A percentile compares a stretch with the other conserved stretches of the same genome.
phyloP scores from a whole-genome alignment of 2,113 vertebrate species.

The Thamnophis sirtalis region DNA sequence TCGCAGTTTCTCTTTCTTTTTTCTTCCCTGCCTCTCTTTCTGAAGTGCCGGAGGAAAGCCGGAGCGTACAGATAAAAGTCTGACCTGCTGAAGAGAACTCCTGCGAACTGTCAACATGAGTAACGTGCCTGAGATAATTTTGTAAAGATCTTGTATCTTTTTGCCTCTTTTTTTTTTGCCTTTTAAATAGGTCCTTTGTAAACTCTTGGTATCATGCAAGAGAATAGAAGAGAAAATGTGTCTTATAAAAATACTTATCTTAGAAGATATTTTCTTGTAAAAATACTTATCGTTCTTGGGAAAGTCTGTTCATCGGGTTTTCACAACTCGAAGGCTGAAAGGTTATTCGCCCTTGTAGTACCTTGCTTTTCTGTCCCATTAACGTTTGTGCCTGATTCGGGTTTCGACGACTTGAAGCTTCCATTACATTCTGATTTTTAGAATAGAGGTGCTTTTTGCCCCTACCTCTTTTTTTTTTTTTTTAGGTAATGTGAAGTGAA shows the following conservation, averaged over 20 bases:
- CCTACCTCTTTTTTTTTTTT: not conserved
- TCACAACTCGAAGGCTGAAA: not conserved
- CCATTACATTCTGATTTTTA: not conserved
- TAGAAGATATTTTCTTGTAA: not conserved
- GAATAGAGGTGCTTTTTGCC: not conserved
- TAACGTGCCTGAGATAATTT: not conserved
- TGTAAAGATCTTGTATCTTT: not conserved
- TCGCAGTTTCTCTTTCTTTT: not conserved
- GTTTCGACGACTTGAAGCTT: not conserved
- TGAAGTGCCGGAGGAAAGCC: not conserved
- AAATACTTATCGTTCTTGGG: not conserved
- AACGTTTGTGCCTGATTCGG: not conserved
- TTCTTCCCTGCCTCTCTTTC: not conserved
- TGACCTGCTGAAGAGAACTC: not conserved
- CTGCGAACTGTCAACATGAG: slow-evolving; percentile 7
- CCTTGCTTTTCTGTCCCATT: not conserved
- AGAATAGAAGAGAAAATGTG: not conserved
- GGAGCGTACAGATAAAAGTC: not conserved
- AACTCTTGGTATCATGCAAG: not conserved
- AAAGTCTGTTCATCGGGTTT: not conserved
- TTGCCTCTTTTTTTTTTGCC: not conserved
- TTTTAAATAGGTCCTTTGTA: not conserved
- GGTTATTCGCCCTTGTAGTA: not conserved
- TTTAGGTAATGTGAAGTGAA: not conserved
- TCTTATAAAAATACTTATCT: not conserved